Base-by-base conservation (phyloP, 2,113 vertebrate species). In the Sylvia atricapilla region DNA sequence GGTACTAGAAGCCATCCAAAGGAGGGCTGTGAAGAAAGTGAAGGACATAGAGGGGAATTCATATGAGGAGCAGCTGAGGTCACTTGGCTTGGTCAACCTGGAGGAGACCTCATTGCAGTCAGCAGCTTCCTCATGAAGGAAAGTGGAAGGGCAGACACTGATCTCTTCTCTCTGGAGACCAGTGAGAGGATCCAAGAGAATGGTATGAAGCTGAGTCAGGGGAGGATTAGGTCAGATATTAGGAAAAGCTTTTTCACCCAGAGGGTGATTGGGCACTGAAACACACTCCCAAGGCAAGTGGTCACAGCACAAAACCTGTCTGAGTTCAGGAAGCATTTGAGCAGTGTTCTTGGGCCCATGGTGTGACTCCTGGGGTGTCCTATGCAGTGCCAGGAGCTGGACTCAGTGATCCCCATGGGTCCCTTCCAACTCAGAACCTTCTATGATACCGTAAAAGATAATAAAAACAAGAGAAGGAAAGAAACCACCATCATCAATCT, bases 281-380 rank as follows among this genome's bases (percentile, higher is more conserved):
- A 31, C 20, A 35, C 3, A 2, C 6, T 35, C 25, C 41, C n/a
- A 37, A 46, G 21, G 17, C 11, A 31, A 55, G 14, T 9, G 11
- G 41, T 55, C 41, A 58, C 37, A 76, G 63, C 30, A 55, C 25
- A 14, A 37, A 90, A 39, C 25, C n/a, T 67, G 33, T 7, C 52
- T 12, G 24, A 76, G 25, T 43, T 62, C n/a, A 69, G 31, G 16
- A 68, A 55, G 18, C 0, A 0, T 43, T 49, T 62, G 41, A 39
- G 14, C 14, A 69, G 33, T 0, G 0, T 20, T 35, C 24, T 22
- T 6, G 4, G 20, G 53, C 13, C 25, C 30, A 31, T 3, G 8
- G 7, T 60, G 9, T 22, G 20, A 47, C 7, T 47, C 20, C n/a
- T 18, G 16, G 30, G 7, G 25, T 43, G 17, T 16, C 25, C 25